Evolutionary conservation across 2,888 invertebrate species (phyloP), one percentile per base, ranked within the genome.

Genomic region (Latrodectus elegans): DNA sequence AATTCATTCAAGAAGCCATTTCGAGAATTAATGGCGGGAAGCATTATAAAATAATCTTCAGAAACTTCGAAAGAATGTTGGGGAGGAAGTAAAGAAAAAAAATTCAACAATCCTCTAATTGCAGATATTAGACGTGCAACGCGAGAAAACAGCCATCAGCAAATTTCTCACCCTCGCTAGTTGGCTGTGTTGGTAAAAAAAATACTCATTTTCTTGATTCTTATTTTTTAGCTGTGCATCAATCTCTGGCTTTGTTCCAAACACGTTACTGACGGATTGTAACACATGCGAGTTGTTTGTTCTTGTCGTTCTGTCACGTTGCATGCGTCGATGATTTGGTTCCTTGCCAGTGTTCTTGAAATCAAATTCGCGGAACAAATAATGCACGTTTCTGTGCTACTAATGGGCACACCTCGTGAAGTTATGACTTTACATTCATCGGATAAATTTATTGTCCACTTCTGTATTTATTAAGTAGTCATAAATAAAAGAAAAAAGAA

Each of bases 61-160:
- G 6, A 60, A 60, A 60, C 14, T 38, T 60, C 60, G 60, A 60
- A 60, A 60, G 60, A 78, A 79, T 79, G 79, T 15, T n/a, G 51
- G 11, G 14, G 49, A n/a, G 52, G 17, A 67, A 67, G 17, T 38
- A 26, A 2, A n/a, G 17, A 11, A 73, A 73, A 53, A 53, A 53
- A 55, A 9, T 15, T 10, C 17, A 11, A 60, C 22, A 60, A 79
- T 70, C 60, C 60, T 38, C 38, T 79, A 79, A 79, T 79, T 79
- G 26, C 79, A 14, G 71, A 15, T 70, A 79, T 79, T 22, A 68
- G 26, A 60, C 60, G 79, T 55, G 55, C 70, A 53, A 79, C n/a
- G 71, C 49, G 12, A 11, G 55, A 79, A 79, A 71, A 71, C 79
- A 71, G 60, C 70, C 74, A 73, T 81, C 81, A 81, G 81, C 81